Evolutionary conservation across 1,140 invertebrate species (phyloP), one percentile per base, ranked within the genome.

Genomic region (Rhagoletis zephyria): DNA sequence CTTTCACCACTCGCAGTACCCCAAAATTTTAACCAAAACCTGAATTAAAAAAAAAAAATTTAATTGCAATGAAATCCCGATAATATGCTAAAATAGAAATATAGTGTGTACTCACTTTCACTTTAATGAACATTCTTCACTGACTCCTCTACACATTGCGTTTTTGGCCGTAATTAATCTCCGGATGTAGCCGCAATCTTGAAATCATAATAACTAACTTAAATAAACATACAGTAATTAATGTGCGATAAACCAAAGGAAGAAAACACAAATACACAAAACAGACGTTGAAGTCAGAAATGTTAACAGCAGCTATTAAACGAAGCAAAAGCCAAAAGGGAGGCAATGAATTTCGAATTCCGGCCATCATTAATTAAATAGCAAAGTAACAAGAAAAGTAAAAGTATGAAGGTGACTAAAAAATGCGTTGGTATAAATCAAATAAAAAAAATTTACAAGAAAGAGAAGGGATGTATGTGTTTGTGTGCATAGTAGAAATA

Each of bases 311-410:
- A 56, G 10, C 48, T 19, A 56, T 7, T 0, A 56, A 81, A n/a
- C 12, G 74, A 10, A 30, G 5, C 30, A 30, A 81, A 56, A 56
- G 48, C n/a, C 48, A 59, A 42, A 56, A 81, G 19, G 48, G 14
- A 81, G 74, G 74, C 74, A 81, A 81, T 81, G 74, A 81, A 81
- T 81, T 81, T 81, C 48, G n/a, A 81, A 81, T 81, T 81, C 74
- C 74, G 74, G 48, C 19, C 48, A 56, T 59, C 45, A 81, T 81
- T 81, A 81, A 56, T 81, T 81, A 81, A 81, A 81, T 81, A 56
- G 74, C 6, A 56, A 81, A 81, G 30, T 81, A 81, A 51, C 48
- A 2, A 81, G 74, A 2, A 56, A 19, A 81, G 48, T 4, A 14
- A 3, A 5, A n/a, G 16, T 5, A 16, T 9, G 9, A 16, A 81